Percentiles rank a stretch among this genome's conserved stretches.
These are phyloP conservation scores for Rhinichthys osculus DNA, from an alignment of 2,797 vertebrate species.

Conservation along the genomic window DNA sequence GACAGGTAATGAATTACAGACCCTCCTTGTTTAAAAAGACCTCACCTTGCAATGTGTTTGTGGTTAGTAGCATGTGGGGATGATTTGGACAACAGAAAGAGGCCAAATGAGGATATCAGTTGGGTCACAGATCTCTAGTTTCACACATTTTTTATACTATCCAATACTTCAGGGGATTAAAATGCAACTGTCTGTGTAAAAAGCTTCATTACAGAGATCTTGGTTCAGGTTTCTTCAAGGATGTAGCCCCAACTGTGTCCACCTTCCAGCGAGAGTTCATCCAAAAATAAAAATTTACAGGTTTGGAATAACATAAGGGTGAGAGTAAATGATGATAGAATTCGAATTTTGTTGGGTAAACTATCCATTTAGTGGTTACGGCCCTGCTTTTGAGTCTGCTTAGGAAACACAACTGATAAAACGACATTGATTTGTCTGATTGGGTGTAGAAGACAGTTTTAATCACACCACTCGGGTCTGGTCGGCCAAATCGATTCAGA, in stretches of 20 bases:
- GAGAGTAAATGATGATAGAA: not conserved
- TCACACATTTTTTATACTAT: not conserved
- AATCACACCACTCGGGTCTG: constrained; percentile 51
- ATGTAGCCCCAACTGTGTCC: not conserved
- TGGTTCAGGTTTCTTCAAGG: not conserved
- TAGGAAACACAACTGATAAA: constrained; percentile 15
- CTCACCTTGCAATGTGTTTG: constrained; percentile 57
- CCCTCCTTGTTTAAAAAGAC: constrained; percentile 46
- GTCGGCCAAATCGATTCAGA: constrained; percentile 43
- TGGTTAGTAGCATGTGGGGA: constrained; percentile 52
- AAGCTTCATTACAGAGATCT: not conserved
- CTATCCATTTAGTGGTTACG: not conserved
- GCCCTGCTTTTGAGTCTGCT: not conserved
- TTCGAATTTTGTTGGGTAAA: not conserved
- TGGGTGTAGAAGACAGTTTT: constrained; percentile 43
- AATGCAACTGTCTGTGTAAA: not conserved
- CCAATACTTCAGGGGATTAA: not conserved
- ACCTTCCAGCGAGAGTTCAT: not conserved
- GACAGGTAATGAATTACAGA: constrained; percentile 60
- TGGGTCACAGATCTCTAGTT: constrained; percentile 1
- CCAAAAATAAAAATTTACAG: not conserved
- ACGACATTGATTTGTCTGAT: constrained; percentile 43
- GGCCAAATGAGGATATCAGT: constrained; percentile 2
- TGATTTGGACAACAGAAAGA: constrained; percentile 39
- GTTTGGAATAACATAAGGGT: not conserved